phyloP scores from a whole-genome alignment of 37 sponge, comb jelly and placozoan species.

The Chondrilla cf. caribensis region DNA sequence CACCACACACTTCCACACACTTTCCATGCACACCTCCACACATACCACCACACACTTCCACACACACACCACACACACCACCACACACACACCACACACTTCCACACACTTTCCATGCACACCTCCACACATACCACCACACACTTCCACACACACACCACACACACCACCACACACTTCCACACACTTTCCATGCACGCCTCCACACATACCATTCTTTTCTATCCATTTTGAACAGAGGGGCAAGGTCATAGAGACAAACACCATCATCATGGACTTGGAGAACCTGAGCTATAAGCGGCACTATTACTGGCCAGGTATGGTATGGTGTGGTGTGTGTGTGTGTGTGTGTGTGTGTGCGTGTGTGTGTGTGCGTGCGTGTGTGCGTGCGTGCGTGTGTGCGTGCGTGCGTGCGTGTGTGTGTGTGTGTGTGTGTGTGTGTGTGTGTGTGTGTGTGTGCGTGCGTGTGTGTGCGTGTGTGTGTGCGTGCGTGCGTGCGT shows the following conservation, averaged over 20 bases:
- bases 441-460: not conserved
- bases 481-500: too few species aligned
- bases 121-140: not conserved
- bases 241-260: slow-evolving; percentile 42
- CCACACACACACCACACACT: not conserved
- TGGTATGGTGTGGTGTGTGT: too few species aligned
- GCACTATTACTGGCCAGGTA: slow-evolving; percentile 77
- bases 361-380: not conserved
- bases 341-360: not conserved
- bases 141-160: too few species aligned
- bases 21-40: not conserved
- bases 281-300: slow-evolving; percentile 61
- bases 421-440: too few species aligned
- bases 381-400: too few species aligned
- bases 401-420: too few species aligned
- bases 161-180: not conserved
- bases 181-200: not conserved
- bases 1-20: too few species aligned
- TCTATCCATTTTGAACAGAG: too few species aligned
- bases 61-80: not conserved
- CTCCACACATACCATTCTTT: not conserved
- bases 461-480: too few species aligned
- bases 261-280: slow-evolving; percentile 46
- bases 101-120: not conserved
- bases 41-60: not conserved